A percentile compares a stretch with the other conserved stretches of the same genome.
These are phyloP conservation scores for Antrozous pallidus DNA, from an alignment of 2,797 vertebrate genomes.

Conservation along the genomic window DNA sequence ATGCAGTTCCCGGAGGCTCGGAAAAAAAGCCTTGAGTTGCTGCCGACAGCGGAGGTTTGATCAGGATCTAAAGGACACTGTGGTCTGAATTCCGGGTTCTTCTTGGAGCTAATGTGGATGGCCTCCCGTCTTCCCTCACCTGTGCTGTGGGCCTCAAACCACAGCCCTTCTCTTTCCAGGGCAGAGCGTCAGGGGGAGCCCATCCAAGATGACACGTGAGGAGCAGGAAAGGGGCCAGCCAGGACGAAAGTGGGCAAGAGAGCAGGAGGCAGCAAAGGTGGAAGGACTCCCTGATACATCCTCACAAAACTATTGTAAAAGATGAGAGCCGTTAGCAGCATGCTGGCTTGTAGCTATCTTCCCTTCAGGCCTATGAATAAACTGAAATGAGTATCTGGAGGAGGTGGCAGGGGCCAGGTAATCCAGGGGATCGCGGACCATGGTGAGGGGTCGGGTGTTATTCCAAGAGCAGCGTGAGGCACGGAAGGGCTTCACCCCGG, in stretches of 20 bases:
- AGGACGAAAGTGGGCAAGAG: background rate
- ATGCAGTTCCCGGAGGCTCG: background rate
- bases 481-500: rapidly evolving
- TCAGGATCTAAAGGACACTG: background rate
- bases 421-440: background rate
- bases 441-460: rapidly evolving
- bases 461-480: background rate
- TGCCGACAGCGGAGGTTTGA: background rate
- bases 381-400: background rate
- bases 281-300: background rate
- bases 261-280: background rate
- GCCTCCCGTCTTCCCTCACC: background rate
- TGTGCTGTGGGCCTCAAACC: background rate
- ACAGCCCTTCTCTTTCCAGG: rapidly evolving
- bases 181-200: background rate
- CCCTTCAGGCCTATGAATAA: background rate
- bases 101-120: rapidly evolving
- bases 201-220: background rate
- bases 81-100: background rate
- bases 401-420: background rate
- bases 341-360: background rate
- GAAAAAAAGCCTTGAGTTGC: background rate
- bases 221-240: background rate
- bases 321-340: background rate
- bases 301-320: background rate